A percentile compares a stretch with the other conserved stretches of the same genome.
Evolutionary conservation across 64 coral and sea anemone species (phyloP).

Genomic region (Stylophora pistillata): DNA sequence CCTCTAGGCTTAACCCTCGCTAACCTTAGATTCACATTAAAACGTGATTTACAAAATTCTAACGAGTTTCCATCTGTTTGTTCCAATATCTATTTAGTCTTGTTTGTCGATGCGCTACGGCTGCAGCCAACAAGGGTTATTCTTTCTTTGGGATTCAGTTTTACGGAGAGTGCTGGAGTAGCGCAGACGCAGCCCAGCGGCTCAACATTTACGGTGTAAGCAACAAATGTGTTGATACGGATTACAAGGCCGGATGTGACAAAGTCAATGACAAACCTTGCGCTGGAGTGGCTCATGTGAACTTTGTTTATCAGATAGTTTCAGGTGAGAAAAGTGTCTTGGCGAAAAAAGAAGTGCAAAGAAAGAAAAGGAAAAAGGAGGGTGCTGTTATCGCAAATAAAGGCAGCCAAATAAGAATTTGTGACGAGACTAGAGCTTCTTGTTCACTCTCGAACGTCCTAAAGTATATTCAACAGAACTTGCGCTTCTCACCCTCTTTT

Average conservation of each 20-base stretch:
- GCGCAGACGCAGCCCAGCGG: constrained; percentile 1
- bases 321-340: background rate
- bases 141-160: constrained; percentile 47
- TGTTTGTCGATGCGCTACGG: constrained; percentile 25
- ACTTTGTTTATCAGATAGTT: constrained; percentile 22
- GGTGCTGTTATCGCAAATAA: no score
- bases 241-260: background rate
- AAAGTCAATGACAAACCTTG: background rate
- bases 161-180: constrained; percentile 56
- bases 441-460: no score
- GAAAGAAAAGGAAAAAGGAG: no score
- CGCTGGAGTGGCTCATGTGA: background rate
- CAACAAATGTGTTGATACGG: constrained; percentile 29
- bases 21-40: no score
- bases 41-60: no score
- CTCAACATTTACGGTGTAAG: constrained; percentile 17
- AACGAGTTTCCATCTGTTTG: background rate
- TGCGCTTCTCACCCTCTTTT: no score
- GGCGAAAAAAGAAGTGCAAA: no score
- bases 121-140: constrained; percentile 26
- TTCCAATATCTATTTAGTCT: background rate
- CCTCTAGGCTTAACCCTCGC: no score
- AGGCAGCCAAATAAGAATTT: no score
- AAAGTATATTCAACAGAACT: no score
- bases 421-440: no score